These are phyloP conservation scores for Stigmatopora argus DNA, from an alignment of 2,113 vertebrate genomes.

Conservation along the genomic window DNA sequence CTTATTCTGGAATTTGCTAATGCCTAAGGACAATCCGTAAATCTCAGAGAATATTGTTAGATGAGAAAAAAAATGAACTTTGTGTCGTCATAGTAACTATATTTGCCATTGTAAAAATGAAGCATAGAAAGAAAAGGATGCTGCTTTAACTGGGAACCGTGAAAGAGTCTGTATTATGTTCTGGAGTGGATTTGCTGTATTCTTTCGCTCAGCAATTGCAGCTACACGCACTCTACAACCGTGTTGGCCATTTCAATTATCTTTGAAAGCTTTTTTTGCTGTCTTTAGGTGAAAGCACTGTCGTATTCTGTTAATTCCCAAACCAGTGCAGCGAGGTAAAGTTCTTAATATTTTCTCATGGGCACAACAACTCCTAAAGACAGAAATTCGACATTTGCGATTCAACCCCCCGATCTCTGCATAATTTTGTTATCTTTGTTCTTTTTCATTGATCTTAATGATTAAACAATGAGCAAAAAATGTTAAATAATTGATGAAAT, in stretches of 20 bases:
- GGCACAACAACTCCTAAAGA: too few species aligned
- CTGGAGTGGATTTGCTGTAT: too few species aligned
- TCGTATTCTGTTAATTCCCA: too few species aligned
- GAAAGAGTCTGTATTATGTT: too few species aligned
- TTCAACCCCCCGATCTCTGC: not conserved
- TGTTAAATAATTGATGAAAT: constrained; percentile 12
- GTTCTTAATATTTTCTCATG: too few species aligned
- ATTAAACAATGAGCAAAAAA: not conserved
- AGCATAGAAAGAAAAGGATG: not conserved
- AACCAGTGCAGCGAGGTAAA: too few species aligned
- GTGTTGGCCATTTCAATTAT: too few species aligned
- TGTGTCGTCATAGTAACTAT: not conserved
- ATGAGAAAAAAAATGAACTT: not conserved
- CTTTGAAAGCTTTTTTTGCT: too few species aligned
- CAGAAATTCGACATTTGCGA: not conserved
- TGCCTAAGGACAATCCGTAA: not conserved
- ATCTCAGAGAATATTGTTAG: not conserved
- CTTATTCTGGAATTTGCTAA: not conserved
- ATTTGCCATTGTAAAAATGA: not conserved
- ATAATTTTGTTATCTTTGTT: not conserved
- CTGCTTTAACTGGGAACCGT: too few species aligned
- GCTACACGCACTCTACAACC: too few species aligned
- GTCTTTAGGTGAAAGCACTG: too few species aligned
- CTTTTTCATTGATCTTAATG: not conserved
- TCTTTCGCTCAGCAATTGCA: too few species aligned